These are phyloP conservation scores for Aporophyla nigra DNA, from an alignment of 2,888 invertebrate species.

Conservation along the genomic window DNA sequence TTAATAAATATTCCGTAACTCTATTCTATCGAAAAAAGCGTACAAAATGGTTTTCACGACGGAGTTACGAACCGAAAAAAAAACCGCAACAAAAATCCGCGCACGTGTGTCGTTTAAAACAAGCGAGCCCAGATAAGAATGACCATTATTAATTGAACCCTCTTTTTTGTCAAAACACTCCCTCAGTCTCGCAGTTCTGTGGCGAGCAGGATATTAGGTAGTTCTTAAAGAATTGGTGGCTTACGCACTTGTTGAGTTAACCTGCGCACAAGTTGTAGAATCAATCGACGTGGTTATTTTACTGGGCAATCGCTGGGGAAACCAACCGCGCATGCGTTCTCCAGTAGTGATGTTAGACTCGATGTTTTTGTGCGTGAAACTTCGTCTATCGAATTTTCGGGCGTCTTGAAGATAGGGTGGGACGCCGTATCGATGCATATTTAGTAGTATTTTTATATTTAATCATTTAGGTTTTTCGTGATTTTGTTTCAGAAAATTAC, in stretches of 20 bases:
- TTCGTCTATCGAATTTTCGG: conserved; percentile 60
- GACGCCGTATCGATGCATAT: neutral
- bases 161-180: conserved; percentile 65
- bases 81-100: conserved; percentile 48
- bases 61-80: conserved; percentile 24
- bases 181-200: conserved; percentile 49
- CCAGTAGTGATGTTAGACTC: conserved; percentile 78
- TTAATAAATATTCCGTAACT: too few relatives aligned
- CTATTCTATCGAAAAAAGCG: too few relatives aligned
- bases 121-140: conserved; percentile 74
- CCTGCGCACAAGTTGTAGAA: conserved; percentile 89
- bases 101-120: conserved; percentile 72
- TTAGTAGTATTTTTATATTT: neutral
- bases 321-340: conserved; percentile 82
- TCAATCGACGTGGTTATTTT: conserved; percentile 88
- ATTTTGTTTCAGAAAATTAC: neutral
- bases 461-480: neutral
- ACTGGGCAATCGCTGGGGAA: conserved; percentile 81
- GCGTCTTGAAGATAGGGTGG: conserved; percentile 60
- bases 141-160: conserved; percentile 70
- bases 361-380: conserved; percentile 50
- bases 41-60: too few relatives aligned
- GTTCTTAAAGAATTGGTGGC: conserved; percentile 76
- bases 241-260: conserved; percentile 82
- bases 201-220: conserved; percentile 66